Conservation (phyloP, 2,113 vertebrate genomes). For the Siniperca knerii region DNA sequence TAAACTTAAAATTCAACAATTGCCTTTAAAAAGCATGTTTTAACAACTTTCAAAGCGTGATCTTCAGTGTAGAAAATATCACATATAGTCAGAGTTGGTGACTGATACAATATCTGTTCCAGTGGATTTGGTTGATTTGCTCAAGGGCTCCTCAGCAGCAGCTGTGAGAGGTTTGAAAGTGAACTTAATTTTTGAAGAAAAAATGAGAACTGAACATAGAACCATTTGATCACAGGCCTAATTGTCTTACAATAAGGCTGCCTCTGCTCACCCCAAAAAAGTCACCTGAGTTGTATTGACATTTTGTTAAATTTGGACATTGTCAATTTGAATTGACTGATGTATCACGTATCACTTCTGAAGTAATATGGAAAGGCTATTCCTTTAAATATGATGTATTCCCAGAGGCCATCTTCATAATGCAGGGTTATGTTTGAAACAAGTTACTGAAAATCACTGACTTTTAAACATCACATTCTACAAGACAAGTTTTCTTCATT, state of each 20-base stretch:
- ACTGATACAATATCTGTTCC: neutral
- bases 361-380: neutral
- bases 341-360: neutral
- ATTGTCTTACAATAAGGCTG: neutral
- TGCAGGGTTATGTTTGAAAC: neutral
- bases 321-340: neutral
- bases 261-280: neutral
- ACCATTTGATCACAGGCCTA: slow-evolving; percentile 8
- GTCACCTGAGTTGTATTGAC: neutral
- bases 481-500: neutral
- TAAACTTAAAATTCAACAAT: neutral
- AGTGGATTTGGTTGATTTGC: neutral
- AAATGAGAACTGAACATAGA: slow-evolving; percentile 11
- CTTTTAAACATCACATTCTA: slow-evolving; percentile 13
- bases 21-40: neutral
- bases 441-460: neutral
- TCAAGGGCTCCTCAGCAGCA: neutral
- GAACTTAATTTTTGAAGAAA: neutral
- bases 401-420: neutral
- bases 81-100: neutral
- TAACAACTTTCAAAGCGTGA: neutral
- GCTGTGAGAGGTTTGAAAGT: neutral
- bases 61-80: neutral
- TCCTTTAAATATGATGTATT: neutral
- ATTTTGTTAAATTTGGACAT: neutral